These are phyloP conservation scores for Pomacea maculata DNA, from an alignment of 1,140 invertebrate species.

Conservation along the genomic window DNA sequence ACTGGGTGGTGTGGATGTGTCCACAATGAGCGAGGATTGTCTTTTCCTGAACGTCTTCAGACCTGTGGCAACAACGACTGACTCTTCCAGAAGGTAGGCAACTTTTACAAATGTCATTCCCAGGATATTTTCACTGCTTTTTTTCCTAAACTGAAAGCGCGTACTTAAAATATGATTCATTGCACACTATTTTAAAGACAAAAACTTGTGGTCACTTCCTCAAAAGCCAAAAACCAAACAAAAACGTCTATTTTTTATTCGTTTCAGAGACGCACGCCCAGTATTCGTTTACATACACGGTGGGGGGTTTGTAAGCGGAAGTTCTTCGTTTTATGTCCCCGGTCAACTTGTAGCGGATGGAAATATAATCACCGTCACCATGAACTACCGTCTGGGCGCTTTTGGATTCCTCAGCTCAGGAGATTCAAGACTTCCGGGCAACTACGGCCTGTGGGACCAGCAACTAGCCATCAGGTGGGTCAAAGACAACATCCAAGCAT, in stretches of 20 bases:
- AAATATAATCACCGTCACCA: constrained; percentile 4
- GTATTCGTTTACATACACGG: background rate
- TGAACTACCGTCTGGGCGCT: constrained; percentile 20
- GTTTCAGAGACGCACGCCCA: no score
- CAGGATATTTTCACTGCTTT: no score
- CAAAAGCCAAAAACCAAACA: no score
- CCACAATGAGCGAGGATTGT: constrained; percentile 81
- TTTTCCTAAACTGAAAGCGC: no score
- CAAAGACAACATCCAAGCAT: constrained; percentile 65
- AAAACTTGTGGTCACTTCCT: no score
- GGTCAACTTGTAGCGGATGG: background rate
- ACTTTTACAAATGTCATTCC: no score
- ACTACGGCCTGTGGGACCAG: constrained; percentile 64
- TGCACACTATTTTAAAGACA: no score
- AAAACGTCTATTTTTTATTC: no score
- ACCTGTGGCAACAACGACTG: no score
- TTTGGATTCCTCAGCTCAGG: constrained; percentile 9
- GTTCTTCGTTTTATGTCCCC: background rate
- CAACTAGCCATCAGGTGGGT: constrained; percentile 57
- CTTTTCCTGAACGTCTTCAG: constrained; percentile 87
- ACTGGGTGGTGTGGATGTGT: background rate
- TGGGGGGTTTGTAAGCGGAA: background rate
- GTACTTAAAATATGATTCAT: no score
- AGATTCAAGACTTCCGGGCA: constrained; percentile 40
- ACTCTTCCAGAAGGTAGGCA: no score